Evolutionary conservation across 2,888 invertebrate species (phyloP).

Genomic region (Lepidochrysops patricia): DNA sequence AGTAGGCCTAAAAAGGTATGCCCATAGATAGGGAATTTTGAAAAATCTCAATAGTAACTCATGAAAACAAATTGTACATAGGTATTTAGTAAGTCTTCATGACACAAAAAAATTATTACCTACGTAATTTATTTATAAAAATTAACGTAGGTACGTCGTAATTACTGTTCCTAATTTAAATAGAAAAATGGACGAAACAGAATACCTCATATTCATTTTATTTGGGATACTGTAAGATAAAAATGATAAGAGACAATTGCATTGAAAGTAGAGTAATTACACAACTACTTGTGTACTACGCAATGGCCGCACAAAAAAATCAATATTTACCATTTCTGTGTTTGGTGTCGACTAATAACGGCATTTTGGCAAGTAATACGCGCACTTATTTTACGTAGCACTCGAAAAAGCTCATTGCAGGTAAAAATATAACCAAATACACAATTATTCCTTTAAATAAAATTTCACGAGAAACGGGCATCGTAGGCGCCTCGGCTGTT

Average conservation of each 20-base stretch:
- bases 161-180: too few species aligned
- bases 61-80: not conserved
- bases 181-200: too few species aligned
- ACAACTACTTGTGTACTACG: slow-evolving; percentile 25
- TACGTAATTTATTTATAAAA: too few species aligned
- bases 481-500: slow-evolving; percentile 47
- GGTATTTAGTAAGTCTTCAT: not conserved
- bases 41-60: not conserved
- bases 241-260: slow-evolving; percentile 20
- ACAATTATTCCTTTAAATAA: slow-evolving; percentile 33
- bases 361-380: slow-evolving; percentile 44
- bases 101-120: not conserved
- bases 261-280: not conserved
- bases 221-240: not conserved
- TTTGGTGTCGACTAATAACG: slow-evolving; percentile 52
- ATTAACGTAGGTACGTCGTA: not conserved
- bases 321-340: slow-evolving; percentile 67
- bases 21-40: not conserved
- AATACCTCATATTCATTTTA: too few species aligned
- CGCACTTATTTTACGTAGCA: slow-evolving; percentile 42
- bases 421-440: slow-evolving; percentile 28
- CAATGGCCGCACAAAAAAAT: slow-evolving; percentile 57
- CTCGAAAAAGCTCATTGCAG: slow-evolving; percentile 48
- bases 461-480: slow-evolving; percentile 45
- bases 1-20: slow-evolving; percentile 5